Evolutionary conservation across 1,140 invertebrate genomes (phyloP).

Genomic region (Drosophila melanogaster): DNA sequence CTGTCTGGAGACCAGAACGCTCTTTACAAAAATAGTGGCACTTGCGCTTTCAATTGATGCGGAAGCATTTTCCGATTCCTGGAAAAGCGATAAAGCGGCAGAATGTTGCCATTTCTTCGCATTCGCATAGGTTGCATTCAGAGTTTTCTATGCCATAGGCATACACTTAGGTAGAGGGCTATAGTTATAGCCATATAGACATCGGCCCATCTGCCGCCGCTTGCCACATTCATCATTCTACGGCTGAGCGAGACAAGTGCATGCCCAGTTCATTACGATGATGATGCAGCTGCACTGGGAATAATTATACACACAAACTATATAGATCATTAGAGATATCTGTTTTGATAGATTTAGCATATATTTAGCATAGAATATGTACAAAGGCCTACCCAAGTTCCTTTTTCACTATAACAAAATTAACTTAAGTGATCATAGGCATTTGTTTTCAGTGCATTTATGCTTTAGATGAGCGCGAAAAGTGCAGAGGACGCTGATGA

Average conservation of each 20-base stretch:
- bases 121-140: not conserved
- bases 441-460: slow-evolving; percentile 3
- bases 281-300: slow-evolving; percentile 19
- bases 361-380: too few relatives aligned
- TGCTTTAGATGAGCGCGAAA: not conserved
- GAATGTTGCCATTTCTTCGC: slow-evolving; percentile 46
- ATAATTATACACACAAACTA: not conserved
- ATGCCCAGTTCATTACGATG: slow-evolving; percentile 78
- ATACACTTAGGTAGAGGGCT: slow-evolving; percentile 11
- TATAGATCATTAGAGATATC: too few relatives aligned
- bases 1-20: not conserved
- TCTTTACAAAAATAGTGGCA: slow-evolving; percentile 31
- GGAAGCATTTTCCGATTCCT: slow-evolving; percentile 70
- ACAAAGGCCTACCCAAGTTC: too few relatives aligned
- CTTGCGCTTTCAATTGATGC: slow-evolving; percentile 65
- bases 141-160: slow-evolving; percentile 13
- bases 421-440: too few relatives aligned
- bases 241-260: slow-evolving; percentile 79
- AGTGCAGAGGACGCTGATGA: slow-evolving; percentile 8
- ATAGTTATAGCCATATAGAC: slow-evolving; percentile 42
- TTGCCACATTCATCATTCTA: slow-evolving; percentile 76
- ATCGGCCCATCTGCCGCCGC: slow-evolving; percentile 26
- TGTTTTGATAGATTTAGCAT: too few relatives aligned
- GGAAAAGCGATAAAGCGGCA: slow-evolving; percentile 74
- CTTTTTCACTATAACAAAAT: too few relatives aligned